A percentile compares a stretch with the other conserved stretches of the same genome.
Evolutionary conservation across 1,140 invertebrate species (phyloP).

Genomic region (Cotesia chilonis): DNA sequence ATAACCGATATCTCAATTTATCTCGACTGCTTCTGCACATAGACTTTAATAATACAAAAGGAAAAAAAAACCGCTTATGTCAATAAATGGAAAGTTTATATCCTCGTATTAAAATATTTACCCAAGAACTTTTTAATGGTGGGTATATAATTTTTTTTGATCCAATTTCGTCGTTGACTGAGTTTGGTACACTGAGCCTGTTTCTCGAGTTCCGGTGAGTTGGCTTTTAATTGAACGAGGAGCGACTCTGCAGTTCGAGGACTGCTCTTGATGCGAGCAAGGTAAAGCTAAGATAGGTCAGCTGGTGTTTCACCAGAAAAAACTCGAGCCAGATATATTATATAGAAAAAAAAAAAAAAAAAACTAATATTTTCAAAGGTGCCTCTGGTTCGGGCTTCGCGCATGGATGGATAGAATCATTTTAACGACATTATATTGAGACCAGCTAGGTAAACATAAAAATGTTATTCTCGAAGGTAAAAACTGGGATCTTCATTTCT

Average conservation of each 20-base stretch:
- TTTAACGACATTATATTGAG: constrained; percentile 46
- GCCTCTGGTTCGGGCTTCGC: constrained; percentile 1
- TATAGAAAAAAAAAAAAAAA: constrained; percentile 25
- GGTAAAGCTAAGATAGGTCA: constrained; percentile 30
- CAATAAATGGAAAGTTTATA: constrained; percentile 6
- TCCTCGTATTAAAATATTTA: constrained; percentile 18
- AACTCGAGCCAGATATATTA: too few species aligned
- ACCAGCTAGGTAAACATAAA: constrained; percentile 43
- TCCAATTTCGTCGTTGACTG: constrained; percentile 27
- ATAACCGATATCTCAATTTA: too few species aligned
- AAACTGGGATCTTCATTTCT: constrained; percentile 12
- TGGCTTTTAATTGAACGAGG: constrained; percentile 32
- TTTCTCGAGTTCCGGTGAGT: constrained; percentile 13
- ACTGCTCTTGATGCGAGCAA: neutral
- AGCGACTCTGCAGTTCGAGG: neutral
- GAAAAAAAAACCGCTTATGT: neutral
- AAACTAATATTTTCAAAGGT: constrained; percentile 43
- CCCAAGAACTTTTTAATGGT: constrained; percentile 5
- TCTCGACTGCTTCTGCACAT: too few species aligned
- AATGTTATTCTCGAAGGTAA: constrained; percentile 36
- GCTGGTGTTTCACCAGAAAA: constrained; percentile 27
- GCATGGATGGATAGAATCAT: constrained; percentile 29
- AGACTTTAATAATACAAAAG: too few species aligned
- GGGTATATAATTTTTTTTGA: constrained; percentile 11
- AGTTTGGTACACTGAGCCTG: constrained; percentile 20